Evolutionary conservation across 2,113 vertebrate species (phyloP).

Genomic region (Osmerus eperlanus): DNA sequence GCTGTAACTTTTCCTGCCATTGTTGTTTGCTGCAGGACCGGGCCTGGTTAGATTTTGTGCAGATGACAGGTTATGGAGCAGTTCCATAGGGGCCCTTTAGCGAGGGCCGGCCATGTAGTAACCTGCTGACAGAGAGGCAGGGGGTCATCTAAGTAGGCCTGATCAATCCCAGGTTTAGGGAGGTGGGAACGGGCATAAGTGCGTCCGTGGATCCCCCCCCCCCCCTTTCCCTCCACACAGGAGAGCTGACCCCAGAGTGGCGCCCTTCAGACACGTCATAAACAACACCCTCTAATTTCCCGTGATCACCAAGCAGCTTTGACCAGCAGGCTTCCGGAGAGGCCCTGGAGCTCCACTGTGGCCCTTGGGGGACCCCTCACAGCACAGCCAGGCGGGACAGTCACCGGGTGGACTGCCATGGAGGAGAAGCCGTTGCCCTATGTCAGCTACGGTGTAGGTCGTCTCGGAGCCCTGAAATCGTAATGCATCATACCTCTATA

Average conservation of each 20-base stretch:
- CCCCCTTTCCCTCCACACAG: not conserved
- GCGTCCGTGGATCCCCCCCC: not conserved
- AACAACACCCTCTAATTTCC: constrained; percentile 31
- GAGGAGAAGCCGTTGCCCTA: not conserved
- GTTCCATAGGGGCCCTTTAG: constrained; percentile 2
- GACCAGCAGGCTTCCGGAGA: constrained; percentile 7
- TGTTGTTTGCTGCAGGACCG: constrained; percentile 28
- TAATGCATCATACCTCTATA: not conserved
- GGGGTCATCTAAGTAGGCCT: constrained; percentile 12
- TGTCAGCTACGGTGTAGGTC: not conserved
- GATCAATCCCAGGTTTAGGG: constrained; percentile 20
- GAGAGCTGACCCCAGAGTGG: constrained; percentile 10
- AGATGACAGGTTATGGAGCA: constrained; percentile 33
- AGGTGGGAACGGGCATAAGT: constrained; percentile 8
- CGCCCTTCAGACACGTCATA: constrained; percentile 5
- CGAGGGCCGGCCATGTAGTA: constrained; percentile 24
- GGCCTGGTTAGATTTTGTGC: constrained; percentile 30
- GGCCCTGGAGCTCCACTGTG: constrained; percentile 9
- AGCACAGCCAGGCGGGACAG: not conserved
- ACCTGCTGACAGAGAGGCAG: constrained; percentile 13
- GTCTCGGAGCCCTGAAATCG: not conserved
- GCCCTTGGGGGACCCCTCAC: constrained; percentile 13
- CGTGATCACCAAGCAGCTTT: constrained; percentile 16
- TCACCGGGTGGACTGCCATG: too few species aligned
- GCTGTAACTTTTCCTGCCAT: constrained; percentile 51